A percentile compares a stretch with the other conserved stretches of the same genome.
These are phyloP conservation scores for Arremon aurantiirostris DNA, from an alignment of 2,797 vertebrate species.

Conservation along the genomic window DNA sequence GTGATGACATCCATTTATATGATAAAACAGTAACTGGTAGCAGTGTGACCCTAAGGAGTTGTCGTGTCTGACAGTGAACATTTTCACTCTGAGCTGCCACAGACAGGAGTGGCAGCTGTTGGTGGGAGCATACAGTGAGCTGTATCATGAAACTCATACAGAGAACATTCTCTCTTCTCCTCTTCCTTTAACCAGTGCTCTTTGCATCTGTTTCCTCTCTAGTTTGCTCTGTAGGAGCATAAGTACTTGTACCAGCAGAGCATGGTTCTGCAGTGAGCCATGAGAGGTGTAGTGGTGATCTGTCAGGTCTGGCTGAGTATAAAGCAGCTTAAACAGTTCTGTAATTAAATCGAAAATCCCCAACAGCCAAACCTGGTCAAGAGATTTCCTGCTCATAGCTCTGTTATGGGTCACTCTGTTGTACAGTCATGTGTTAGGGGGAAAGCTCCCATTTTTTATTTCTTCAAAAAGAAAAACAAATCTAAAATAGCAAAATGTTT, in stretches of 20 bases:
- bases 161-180: background rate
- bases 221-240: background rate
- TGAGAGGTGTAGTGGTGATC: background rate
- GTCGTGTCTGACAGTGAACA: background rate
- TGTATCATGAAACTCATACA: background rate
- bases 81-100: background rate
- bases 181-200: background rate
- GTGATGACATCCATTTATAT: background rate
- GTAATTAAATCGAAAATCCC: background rate
- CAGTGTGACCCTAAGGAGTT: background rate
- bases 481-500: background rate
- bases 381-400: background rate
- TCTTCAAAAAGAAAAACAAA: background rate
- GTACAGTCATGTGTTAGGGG: accelerated
- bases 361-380: background rate
- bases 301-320: background rate
- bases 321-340: background rate
- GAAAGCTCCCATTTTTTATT: background rate
- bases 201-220: background rate
- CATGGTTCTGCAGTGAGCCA: background rate
- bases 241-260: background rate
- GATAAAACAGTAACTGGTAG: background rate
- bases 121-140: background rate
- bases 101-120: background rate
- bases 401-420: background rate